phyloP scores from a whole-genome alignment of 2,113 vertebrate genomes.

The Ibidorhyncha struthersii region DNA sequence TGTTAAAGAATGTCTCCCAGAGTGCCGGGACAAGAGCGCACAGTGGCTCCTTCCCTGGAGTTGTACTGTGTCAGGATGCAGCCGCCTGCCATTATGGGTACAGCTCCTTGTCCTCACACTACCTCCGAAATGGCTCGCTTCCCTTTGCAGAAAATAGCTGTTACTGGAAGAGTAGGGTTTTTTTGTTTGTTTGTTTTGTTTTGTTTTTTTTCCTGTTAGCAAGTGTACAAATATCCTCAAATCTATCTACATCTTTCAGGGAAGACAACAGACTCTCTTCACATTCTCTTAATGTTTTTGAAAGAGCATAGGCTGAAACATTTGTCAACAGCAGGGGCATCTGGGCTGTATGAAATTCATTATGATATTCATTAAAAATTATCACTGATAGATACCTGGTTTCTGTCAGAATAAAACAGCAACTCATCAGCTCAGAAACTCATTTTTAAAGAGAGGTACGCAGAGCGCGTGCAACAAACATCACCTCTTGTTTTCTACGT shows the following conservation, averaged over 20 bases:
- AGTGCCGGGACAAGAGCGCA: neutral
- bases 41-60: neutral
- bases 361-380: neutral
- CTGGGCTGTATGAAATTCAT: neutral
- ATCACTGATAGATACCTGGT: neutral
- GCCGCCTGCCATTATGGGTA: neutral
- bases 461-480: fast-evolving
- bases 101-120: fast-evolving
- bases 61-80: neutral
- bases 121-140: neutral
- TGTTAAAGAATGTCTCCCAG: neutral
- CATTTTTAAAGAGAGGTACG: neutral
- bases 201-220: neutral
- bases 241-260: neutral
- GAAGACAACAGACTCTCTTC: neutral
- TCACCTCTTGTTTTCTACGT: neutral
- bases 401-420: neutral
- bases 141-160: neutral
- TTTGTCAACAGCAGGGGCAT: neutral
- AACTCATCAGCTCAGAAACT: neutral
- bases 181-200: neutral
- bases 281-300: neutral
- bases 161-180: neutral
- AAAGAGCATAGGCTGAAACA: neutral
- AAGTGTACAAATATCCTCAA: neutral